These are phyloP conservation scores for Heliconius sara DNA, from an alignment of 2,888 invertebrate genomes.

Conservation along the genomic window DNA sequence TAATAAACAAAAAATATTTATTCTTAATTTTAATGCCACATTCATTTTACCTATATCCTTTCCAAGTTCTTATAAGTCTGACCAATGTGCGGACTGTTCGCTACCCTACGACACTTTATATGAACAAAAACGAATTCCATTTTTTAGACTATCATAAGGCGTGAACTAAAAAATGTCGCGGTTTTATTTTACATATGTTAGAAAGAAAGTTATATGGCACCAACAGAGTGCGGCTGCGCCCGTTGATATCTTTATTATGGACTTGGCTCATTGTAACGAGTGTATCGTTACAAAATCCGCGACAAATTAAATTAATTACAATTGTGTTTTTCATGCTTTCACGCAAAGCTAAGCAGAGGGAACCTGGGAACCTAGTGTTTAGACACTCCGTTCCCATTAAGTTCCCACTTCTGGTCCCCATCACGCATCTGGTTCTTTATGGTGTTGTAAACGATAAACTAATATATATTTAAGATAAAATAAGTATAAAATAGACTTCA, in stretches of 20 bases:
- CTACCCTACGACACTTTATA: constrained; percentile 61
- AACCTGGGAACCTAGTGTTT: too few relatives aligned
- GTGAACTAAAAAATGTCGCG: constrained; percentile 67
- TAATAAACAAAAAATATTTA: neutral
- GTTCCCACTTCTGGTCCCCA: too few relatives aligned
- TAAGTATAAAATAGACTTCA: too few relatives aligned
- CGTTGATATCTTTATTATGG: constrained; percentile 75
- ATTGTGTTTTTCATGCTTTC: too few relatives aligned
- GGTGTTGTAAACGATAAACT: too few relatives aligned
- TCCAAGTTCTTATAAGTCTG: constrained; percentile 42
- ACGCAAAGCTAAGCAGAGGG: too few relatives aligned
- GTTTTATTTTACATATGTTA: constrained; percentile 68
- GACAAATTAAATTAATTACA: too few relatives aligned
- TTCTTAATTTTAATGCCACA: constrained; percentile 38
- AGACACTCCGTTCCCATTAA: too few relatives aligned
- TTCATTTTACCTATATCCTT: constrained; percentile 48
- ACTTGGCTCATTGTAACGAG: neutral
- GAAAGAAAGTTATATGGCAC: constrained; percentile 59
- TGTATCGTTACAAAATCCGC: too few relatives aligned
- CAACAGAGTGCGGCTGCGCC: constrained; percentile 35
- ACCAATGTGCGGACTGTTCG: constrained; percentile 48
- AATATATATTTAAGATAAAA: too few relatives aligned
- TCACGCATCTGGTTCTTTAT: too few relatives aligned
- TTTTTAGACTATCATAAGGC: constrained; percentile 71
- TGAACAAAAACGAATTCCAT: constrained; percentile 39